Percentiles rank a stretch among this genome's conserved stretches.
These are phyloP conservation scores for Shargacucullia verbasci DNA, from an alignment of 2,888 invertebrate genomes.

Conservation along the genomic window DNA sequence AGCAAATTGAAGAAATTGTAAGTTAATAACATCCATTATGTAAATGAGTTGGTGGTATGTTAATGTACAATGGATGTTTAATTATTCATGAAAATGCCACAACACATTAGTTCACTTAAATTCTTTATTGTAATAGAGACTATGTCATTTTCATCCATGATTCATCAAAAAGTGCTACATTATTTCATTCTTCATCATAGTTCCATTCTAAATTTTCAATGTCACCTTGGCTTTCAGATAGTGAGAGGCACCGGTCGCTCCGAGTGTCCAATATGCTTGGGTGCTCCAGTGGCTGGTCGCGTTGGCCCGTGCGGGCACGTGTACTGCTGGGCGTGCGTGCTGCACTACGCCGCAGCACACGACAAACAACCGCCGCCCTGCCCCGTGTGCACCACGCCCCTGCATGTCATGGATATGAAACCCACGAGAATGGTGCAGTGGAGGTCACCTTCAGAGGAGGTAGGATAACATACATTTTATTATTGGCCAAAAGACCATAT, in stretches of 20 bases:
- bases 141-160: no score
- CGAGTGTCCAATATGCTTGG: conserved; percentile 97
- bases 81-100: no score
- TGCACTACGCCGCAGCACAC: conserved; percentile 96
- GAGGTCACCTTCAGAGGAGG: conserved; percentile 79
- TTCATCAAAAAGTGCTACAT: no score
- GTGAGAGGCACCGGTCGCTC: conserved; percentile 79
- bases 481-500: neutral
- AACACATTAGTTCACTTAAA: no score
- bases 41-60: neutral
- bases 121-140: no score
- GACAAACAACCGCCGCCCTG: conserved; percentile 94
- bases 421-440: conserved; percentile 88
- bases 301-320: conserved; percentile 98
- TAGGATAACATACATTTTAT: conserved; percentile 41
- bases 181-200: no score
- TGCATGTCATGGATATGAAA: conserved; percentile 94
- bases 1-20: conserved; percentile 97
- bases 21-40: conserved; percentile 72
- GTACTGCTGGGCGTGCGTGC: conserved; percentile 98
- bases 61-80: no score
- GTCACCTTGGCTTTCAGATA: conserved; percentile 62
- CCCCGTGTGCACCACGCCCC: conserved; percentile 96
- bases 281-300: conserved; percentile 95
- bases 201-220: no score